Conservation (phyloP, 2,113 vertebrate species). For the Melospiza melodia region DNA sequence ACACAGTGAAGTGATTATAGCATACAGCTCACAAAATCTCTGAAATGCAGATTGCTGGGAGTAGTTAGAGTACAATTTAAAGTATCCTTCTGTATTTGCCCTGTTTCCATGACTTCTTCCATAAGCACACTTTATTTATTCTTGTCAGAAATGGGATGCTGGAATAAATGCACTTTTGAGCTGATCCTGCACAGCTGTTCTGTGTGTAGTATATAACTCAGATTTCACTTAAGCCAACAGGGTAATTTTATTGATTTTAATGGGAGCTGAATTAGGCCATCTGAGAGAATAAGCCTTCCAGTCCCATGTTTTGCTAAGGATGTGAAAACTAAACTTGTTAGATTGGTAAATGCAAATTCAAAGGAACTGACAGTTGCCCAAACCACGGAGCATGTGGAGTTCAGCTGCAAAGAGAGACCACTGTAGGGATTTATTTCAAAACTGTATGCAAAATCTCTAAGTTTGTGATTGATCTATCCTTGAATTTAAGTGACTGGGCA, state of each 20-base stretch:
- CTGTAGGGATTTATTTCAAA: background rate
- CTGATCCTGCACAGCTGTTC: background rate
- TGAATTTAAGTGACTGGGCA: background rate
- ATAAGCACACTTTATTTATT: background rate
- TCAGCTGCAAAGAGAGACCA: background rate
- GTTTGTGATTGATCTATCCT: background rate
- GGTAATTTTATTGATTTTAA: background rate
- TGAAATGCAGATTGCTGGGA: background rate
- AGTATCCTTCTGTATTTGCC: background rate
- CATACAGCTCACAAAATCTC: background rate
- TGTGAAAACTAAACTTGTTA: background rate
- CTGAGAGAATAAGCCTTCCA: background rate
- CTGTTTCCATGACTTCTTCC: background rate
- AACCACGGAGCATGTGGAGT: background rate
- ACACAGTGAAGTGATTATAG: background rate
- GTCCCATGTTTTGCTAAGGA: background rate
- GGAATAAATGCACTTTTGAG: background rate
- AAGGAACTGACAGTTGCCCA: background rate
- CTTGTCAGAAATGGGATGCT: background rate
- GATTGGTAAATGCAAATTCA: background rate
- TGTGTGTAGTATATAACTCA: background rate
- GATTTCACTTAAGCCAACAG: background rate
- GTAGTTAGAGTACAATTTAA: background rate
- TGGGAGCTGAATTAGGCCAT: background rate
- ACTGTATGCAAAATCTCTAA: background rate